Conservation (phyloP, 30 jellyfish, hydroid and myxozoan species). For the Aurelia sp. region DNA sequence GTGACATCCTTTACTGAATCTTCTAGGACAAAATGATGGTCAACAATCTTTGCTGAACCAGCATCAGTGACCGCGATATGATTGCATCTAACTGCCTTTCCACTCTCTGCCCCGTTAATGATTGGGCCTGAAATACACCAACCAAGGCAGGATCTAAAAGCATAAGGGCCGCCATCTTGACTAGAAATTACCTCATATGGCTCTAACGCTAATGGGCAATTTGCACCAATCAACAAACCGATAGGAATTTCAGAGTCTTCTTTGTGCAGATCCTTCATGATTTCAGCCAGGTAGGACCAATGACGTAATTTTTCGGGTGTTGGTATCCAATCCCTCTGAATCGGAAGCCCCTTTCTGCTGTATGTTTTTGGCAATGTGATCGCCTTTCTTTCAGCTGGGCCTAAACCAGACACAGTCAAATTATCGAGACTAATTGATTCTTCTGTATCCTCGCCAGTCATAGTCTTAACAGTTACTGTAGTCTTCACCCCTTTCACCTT, state of each 20-base stretch:
- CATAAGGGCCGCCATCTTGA: constrained; percentile 32
- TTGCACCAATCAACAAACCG: constrained; percentile 29
- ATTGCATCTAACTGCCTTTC: constrained; percentile 13
- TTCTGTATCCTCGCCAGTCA: too few relatives aligned
- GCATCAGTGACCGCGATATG: constrained; percentile 15
- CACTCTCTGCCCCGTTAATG: background rate
- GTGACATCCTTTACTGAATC: constrained; percentile 16
- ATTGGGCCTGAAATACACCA: constrained; percentile 40
- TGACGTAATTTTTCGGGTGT: too few relatives aligned
- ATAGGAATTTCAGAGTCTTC: constrained; percentile 18
- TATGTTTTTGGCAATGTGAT: too few relatives aligned
- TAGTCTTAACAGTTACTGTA: too few relatives aligned
- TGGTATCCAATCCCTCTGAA: too few relatives aligned
- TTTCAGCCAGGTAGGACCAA: too few relatives aligned
- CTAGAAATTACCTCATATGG: constrained; percentile 20
- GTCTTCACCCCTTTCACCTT: too few relatives aligned
- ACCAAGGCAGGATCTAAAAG: constrained; percentile 23
- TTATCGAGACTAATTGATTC: too few relatives aligned
- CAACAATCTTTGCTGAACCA: background rate
- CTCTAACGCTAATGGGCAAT: constrained; percentile 39
- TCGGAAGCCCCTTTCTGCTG: too few relatives aligned
- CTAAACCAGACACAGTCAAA: too few relatives aligned
- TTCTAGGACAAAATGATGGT: constrained; percentile 3
- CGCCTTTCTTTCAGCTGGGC: too few relatives aligned
- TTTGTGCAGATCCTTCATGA: too few relatives aligned